Conservation (phyloP, 2,888 invertebrate species). For the Pardosa pseudoannulata region DNA sequence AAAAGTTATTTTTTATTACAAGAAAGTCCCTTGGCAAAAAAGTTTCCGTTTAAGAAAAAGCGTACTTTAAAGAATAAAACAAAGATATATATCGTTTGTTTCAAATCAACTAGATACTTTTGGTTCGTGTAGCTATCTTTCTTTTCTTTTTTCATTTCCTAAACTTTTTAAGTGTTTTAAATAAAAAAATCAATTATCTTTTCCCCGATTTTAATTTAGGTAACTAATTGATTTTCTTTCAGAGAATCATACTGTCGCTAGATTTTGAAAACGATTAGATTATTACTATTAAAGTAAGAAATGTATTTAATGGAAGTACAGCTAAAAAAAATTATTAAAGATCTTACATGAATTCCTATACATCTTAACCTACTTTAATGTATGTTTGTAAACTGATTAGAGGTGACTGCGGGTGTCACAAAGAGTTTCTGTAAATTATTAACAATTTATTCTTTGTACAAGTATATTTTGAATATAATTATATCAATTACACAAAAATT, state of each 20-base stretch:
- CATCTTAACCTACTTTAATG: no score
- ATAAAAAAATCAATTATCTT: conserved; percentile 27
- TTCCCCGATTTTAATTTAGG: conserved; percentile 6
- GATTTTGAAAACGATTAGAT: neutral
- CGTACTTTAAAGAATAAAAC: conserved; percentile 12
- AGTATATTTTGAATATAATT: no score
- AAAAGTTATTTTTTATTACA: conserved; percentile 25
- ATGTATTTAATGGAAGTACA: no score
- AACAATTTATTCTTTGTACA: no score
- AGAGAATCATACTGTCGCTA: neutral
- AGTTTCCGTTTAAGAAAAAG: conserved; percentile 20
- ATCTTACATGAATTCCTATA: no score
- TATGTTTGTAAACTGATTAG: no score
- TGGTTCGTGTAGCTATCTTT: neutral
- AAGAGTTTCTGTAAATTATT: no score
- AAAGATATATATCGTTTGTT: conserved; percentile 25
- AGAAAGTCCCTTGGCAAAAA: conserved; percentile 4
- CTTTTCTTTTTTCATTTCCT: conserved; percentile 25
- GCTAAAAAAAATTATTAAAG: no score
- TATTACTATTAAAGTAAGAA: no score
- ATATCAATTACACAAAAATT: no score
- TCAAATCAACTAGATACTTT: conserved; percentile 28
- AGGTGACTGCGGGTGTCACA: no score
- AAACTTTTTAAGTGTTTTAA: conserved; percentile 18
- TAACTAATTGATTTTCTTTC: conserved; percentile 20